These are phyloP conservation scores for Latrodectus elegans DNA, from an alignment of 2,888 invertebrate genomes.

Conservation along the genomic window DNA sequence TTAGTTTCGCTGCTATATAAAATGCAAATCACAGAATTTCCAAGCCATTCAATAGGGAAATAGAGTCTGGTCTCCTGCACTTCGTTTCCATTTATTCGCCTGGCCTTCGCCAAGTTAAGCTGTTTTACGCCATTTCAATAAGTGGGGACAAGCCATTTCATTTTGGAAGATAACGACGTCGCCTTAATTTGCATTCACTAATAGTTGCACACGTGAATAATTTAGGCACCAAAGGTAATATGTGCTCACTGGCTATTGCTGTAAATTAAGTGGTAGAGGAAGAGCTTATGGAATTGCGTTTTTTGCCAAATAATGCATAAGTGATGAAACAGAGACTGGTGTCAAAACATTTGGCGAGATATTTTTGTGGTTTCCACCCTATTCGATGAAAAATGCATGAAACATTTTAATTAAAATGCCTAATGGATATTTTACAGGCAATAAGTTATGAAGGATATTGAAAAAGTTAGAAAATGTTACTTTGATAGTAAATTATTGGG, in stretches of 20 bases:
- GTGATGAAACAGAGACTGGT: neutral
- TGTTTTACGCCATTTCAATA: conserved; percentile 31
- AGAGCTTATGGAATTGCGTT: conserved; percentile 6
- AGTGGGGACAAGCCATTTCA: conserved; percentile 36
- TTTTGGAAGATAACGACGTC: conserved; percentile 23
- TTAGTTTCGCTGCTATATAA: neutral
- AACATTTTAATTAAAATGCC: too few relatives aligned
- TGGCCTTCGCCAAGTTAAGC: neutral
- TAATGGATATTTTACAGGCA: too few relatives aligned
- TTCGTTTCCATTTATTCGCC: neutral
- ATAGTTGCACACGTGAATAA: conserved; percentile 43
- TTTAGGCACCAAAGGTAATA: conserved; percentile 41
- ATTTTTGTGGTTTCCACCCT: conserved; percentile 17
- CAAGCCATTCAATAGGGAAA: neutral
- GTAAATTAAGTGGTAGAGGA: conserved; percentile 34
- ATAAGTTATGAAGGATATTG: too few relatives aligned
- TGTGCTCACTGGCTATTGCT: conserved; percentile 17
- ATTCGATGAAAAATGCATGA: neutral
- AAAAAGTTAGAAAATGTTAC: too few relatives aligned
- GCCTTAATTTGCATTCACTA: conserved; percentile 52
- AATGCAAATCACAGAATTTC: conserved; percentile 4
- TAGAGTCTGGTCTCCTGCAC: neutral
- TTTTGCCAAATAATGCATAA: neutral
- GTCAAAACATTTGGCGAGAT: conserved; percentile 2
- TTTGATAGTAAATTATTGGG: too few relatives aligned